phyloP scores from a whole-genome alignment of 2,888 invertebrate genomes.

The Mythimna vitellina region DNA sequence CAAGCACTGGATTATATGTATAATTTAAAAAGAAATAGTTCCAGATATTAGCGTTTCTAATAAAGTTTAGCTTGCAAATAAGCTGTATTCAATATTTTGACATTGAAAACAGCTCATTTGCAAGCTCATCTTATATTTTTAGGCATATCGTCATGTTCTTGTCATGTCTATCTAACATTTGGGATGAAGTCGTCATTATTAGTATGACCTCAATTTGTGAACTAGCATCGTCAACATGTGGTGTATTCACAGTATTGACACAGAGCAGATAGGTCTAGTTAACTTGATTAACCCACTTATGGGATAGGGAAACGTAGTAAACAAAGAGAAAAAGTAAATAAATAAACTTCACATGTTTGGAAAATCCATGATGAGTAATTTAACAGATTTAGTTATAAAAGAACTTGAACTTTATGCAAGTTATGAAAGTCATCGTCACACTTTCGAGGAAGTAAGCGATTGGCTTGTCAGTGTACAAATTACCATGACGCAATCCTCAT shows the following conservation, averaged over 20 bases:
- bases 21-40: no score
- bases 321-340: background rate
- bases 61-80: background rate
- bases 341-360: background rate
- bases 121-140: slow-evolving; percentile 43
- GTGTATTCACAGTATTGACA: slow-evolving; percentile 1
- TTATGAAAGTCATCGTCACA: background rate
- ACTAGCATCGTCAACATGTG: slow-evolving; percentile 12
- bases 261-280: background rate
- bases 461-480: background rate
- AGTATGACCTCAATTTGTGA: slow-evolving; percentile 50
- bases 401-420: background rate
- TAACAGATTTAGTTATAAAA: background rate
- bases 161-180: slow-evolving; percentile 23
- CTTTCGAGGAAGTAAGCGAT: slow-evolving; percentile 21
- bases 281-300: background rate
- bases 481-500: slow-evolving; percentile 12
- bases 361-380: background rate
- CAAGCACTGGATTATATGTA: no score
- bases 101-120: background rate
- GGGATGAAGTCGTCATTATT: slow-evolving; percentile 37
- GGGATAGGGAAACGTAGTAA: background rate
- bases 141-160: slow-evolving; percentile 39
- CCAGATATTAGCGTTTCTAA: no score
- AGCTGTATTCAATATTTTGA: background rate